These are phyloP conservation scores for Enteromius trimaculatus DNA, from an alignment of 2,797 vertebrate genomes.

Conservation along the genomic window DNA sequence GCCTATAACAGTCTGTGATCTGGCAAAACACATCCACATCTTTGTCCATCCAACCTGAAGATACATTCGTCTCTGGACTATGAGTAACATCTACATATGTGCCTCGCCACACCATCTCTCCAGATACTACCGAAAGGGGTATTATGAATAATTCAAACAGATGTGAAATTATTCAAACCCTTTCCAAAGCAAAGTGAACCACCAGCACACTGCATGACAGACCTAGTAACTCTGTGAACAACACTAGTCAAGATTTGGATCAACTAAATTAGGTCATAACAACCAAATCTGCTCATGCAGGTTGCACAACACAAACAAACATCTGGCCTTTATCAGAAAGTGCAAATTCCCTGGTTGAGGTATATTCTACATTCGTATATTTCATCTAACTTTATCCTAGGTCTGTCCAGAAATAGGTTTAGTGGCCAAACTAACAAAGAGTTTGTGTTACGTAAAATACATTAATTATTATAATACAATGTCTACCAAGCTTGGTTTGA, in stretches of 20 bases:
- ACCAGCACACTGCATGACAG: neutral
- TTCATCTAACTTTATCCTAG: neutral
- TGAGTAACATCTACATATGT: neutral
- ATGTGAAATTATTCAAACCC: slow-evolving; percentile 53
- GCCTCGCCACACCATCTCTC: slow-evolving; percentile 4
- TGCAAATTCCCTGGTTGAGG: neutral
- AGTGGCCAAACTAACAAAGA: neutral
- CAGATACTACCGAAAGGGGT: slow-evolving; percentile 11
- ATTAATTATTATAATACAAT: neutral
- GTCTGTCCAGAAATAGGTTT: neutral
- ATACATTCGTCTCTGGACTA: neutral
- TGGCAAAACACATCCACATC: neutral
- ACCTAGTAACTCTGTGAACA: neutral
- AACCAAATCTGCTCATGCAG: neutral
- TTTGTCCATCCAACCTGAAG: neutral
- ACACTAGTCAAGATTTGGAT: slow-evolving; percentile 11
- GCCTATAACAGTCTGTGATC: neutral
- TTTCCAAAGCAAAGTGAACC: neutral
- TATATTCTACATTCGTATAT: neutral
- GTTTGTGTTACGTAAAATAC: neutral
- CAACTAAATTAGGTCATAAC: neutral
- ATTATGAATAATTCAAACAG: slow-evolving; percentile 52
- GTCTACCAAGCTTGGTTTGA: neutral
- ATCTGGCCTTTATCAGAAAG: neutral
- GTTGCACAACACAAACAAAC: neutral